Conservation (phyloP, 2,797 vertebrate species). For the Crypturellus tataupa region DNA sequence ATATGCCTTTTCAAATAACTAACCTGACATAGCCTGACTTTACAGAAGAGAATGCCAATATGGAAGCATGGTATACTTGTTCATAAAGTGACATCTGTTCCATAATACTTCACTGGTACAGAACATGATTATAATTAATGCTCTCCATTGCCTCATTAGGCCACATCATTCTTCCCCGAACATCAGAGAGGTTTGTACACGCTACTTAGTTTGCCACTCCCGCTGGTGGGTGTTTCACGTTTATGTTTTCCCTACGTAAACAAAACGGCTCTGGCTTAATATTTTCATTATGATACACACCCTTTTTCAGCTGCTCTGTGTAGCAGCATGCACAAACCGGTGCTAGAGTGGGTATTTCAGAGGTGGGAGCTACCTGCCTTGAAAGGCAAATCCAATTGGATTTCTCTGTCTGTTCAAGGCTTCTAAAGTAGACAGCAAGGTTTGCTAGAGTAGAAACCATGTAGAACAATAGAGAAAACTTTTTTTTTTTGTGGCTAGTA, state of each 20-base stretch:
- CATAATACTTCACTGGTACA: not conserved
- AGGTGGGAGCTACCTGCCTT: not conserved
- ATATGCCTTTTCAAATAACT: not conserved
- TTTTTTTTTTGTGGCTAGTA: not conserved
- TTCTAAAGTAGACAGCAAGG: not conserved
- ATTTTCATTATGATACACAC: not conserved
- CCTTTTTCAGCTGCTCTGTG: not conserved
- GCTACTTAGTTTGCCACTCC: not conserved
- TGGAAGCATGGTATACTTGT: not conserved
- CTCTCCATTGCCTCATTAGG: not conserved
- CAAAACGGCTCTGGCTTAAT: not conserved
- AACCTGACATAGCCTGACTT: not conserved
- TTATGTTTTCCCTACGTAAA: slow-evolving; percentile 44
- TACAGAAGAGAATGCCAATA: not conserved
- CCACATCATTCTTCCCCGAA: not conserved
- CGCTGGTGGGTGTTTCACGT: not conserved
- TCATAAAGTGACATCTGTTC: not conserved
- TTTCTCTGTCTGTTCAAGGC: not conserved
- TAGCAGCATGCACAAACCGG: not conserved
- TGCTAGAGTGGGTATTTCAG: not conserved
- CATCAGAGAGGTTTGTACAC: not conserved
- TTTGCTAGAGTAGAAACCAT: not conserved
- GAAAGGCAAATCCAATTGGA: not conserved
- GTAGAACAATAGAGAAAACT: not conserved
- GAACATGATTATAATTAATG: not conserved